Base-by-base conservation (phyloP, 2,888 invertebrate genomes). In the Pristionchus japonicus region DNA sequence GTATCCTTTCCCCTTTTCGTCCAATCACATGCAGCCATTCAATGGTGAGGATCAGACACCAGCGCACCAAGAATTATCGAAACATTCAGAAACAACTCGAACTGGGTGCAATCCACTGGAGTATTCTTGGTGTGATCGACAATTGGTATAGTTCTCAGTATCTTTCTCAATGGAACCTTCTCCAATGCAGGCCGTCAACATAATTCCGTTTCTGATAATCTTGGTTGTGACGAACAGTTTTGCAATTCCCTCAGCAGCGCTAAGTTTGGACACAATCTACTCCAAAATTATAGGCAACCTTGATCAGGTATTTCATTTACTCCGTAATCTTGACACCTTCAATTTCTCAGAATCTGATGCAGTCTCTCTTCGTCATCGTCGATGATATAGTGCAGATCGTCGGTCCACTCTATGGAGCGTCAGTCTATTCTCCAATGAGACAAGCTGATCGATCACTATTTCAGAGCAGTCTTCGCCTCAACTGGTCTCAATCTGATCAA, bases 331-430 rank as follows among this genome's bases (percentile, higher is more conserved):
- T n/a, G n/a, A n/a, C n/a, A n/a, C n/a, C n/a, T n/a, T n/a, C n/a
- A n/a, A n/a, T n/a, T n/a, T n/a, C n/a, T n/a, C n/a, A 77, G 77
- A 77, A 77, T 27, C 27, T 77, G 43, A 77, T 77, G 77, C 77
- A 77, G 15, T 77, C 77, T 27, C 43, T 77, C 13, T 27, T 77
- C 77, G 77, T 77, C 77, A 77, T 77, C 6, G 43, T n/a, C n/a
- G 43, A 77, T 11, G 77, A 77, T 27, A 47, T 77, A n/a, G 37
- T 77, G n/a, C 77, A 77, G 43, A 77, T 77, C 15, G 47, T 77
- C 1, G 77, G 43, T 1, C 77, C 77, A 6, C 37, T 77, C 17
- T 77, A 77, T 20, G 77, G 77, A 77, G 4, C 77, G 77, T 77
- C 17, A 77, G 77, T 74, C 15, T 1, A 27, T 27, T n/a, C 11